phyloP scores from a whole-genome alignment of 2,888 invertebrate species.

The Lasioglossum pauxillum region DNA sequence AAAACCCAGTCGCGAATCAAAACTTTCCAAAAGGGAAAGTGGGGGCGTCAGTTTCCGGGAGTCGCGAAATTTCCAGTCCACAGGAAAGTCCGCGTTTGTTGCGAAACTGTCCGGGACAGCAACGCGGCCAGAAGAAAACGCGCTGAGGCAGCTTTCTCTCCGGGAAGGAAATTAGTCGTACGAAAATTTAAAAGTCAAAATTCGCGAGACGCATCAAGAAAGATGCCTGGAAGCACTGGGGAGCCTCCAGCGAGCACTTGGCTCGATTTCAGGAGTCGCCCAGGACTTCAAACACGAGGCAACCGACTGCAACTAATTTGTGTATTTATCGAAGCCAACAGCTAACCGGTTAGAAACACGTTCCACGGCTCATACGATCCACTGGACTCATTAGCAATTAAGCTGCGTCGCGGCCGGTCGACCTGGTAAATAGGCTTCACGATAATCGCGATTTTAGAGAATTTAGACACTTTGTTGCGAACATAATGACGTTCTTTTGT shows the following conservation, averaged over 20 bases:
- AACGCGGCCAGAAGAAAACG: background rate
- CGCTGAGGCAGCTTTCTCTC: background rate
- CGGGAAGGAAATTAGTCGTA: slow-evolving; percentile 1
- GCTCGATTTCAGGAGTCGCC: slow-evolving; percentile 9
- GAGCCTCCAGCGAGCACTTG: background rate
- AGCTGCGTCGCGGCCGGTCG: background rate
- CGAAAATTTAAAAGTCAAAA: slow-evolving; percentile 9
- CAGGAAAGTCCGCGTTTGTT: background rate
- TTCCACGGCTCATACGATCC: background rate
- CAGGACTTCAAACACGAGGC: background rate
- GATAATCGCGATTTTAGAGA: background rate
- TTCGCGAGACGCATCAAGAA: background rate
- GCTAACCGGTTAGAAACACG: slow-evolving; percentile 8
- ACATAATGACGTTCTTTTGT: no score
- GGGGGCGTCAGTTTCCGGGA: background rate
- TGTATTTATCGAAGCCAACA: slow-evolving; percentile 14
- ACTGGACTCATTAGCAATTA: background rate
- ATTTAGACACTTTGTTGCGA: background rate
- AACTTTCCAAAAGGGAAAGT: slow-evolving; percentile 6
- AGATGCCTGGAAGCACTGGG: background rate
- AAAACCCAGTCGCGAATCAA: background rate
- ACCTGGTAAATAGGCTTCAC: background rate
- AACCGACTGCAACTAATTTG: slow-evolving; percentile 38
- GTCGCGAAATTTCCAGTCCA: background rate
- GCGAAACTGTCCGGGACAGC: background rate